Base-by-base conservation (phyloP, 1,140 invertebrate species). In the Protaetia brevitarsis region DNA sequence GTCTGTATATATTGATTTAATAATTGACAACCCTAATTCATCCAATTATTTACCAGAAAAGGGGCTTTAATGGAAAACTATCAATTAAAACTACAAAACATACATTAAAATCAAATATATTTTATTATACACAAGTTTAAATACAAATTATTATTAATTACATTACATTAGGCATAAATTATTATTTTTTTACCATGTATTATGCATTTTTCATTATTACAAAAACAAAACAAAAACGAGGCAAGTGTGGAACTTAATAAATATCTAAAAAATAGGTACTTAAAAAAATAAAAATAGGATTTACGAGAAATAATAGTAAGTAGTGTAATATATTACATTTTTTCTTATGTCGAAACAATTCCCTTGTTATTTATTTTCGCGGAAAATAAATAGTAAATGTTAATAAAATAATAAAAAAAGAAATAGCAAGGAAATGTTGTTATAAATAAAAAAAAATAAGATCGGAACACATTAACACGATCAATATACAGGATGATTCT, bases 101-200 rank as follows among this genome's bases (percentile, higher is more conserved):
- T 72, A 71, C 69, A 65, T 70, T 74, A 72, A 74, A 74, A 71
- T 74, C 66, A 62, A 74, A 72, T 74, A 74, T 74, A 72, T 74
- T 72, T 67, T 62, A n/a, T n/a, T n/a, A 73, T 74, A 74, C 73
- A 74, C 73, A 73, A 73, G 68, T 72, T 71, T 71, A 65, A 65
- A 71, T 74, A 72, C 72, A 74, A 74, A 74, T n/a, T n/a, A n/a
- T n/a, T n/a, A n/a, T n/a, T n/a, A n/a, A n/a, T 73, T 74, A 74
- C 71, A 72, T 67, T 72, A 66, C 36, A 72, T 74, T 74, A 74
- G 69, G 69, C 73, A 70, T 72, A 72, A 71, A 74, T 71, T 68
- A 72, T 62, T 21, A 68, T 28, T 64, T 72, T 71, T 69, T 45
- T 70, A 64, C 19, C 11, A 36, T 62, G 34, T 34, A 51, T 23